Percentiles rank a stretch among this genome's conserved stretches.
phyloP scores from a whole-genome alignment of 2,113 vertebrate genomes.

The Gadus macrocephalus region DNA sequence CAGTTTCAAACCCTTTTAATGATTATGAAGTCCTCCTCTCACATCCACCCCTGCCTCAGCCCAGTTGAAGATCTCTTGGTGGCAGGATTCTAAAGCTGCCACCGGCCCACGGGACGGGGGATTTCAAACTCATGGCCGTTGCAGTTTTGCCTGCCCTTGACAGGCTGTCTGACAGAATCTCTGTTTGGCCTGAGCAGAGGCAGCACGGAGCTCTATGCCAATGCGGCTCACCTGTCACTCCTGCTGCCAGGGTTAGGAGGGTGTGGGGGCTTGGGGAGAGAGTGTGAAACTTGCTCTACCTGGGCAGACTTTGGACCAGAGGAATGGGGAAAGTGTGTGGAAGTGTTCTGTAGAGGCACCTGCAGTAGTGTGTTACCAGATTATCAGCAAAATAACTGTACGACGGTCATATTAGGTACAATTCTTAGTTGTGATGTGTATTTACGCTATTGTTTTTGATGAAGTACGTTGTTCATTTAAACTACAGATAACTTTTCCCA shows the following conservation, averaged over 20 bases:
- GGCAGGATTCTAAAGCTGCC: neutral
- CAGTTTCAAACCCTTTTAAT: constrained; percentile 52
- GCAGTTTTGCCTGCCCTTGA: constrained; percentile 23
- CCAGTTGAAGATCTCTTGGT: neutral
- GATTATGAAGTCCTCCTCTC: constrained; percentile 40
- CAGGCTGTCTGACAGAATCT: constrained; percentile 43
- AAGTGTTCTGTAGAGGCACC: too few species aligned
- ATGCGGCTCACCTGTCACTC: constrained; percentile 52
- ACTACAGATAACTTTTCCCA: too few species aligned
- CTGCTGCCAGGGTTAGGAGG: constrained; percentile 36
- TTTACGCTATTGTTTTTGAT: too few species aligned
- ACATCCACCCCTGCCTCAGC: constrained; percentile 13
- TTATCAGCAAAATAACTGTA: too few species aligned
- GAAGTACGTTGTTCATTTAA: too few species aligned
- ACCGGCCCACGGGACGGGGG: neutral
- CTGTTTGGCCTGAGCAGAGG: constrained; percentile 48
- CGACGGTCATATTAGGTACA: too few species aligned
- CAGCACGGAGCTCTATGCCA: constrained; percentile 21
- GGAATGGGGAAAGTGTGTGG: constrained; percentile 2
- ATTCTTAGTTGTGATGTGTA: too few species aligned
- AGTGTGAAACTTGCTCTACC: constrained; percentile 62
- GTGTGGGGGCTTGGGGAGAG: neutral
- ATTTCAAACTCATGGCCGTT: constrained; percentile 27
- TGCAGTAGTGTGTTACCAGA: too few species aligned
- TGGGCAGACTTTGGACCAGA: constrained; percentile 36